Percentiles rank a stretch among this genome's conserved stretches.
Conservation (phyloP, 1,140 invertebrate species). For the Calephelis nemesis region DNA sequence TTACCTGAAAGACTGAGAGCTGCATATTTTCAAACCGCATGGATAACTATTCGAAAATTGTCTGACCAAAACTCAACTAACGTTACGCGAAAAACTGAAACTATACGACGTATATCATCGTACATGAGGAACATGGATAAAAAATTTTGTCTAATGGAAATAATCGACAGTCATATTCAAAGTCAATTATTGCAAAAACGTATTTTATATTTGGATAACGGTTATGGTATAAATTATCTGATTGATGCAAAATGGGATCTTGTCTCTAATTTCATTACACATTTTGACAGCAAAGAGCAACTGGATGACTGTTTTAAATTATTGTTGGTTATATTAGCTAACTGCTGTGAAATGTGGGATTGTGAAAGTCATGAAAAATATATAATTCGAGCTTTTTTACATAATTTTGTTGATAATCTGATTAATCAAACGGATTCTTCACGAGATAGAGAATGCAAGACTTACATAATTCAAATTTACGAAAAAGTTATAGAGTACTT, state of each 20-base stretch:
- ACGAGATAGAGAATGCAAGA: neutral
- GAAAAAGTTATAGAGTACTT: constrained; percentile 29
- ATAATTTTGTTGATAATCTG: constrained; percentile 22
- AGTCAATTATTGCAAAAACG: constrained; percentile 32
- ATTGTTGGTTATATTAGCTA: constrained; percentile 31
- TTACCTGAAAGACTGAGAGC: constrained; percentile 35
- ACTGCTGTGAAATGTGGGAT: constrained; percentile 36
- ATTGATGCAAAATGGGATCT: constrained; percentile 41
- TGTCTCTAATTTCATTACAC: constrained; percentile 37
- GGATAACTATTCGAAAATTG: constrained; percentile 41
- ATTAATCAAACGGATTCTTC: neutral
- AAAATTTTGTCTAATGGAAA: constrained; percentile 33
- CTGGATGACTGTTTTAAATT: constrained; percentile 33
- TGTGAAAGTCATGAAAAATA: constrained; percentile 26
- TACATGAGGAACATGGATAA: constrained; percentile 34
- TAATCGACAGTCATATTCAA: constrained; percentile 41
- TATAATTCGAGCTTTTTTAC: constrained; percentile 26
- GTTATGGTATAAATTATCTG: constrained; percentile 22
- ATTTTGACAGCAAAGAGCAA: constrained; percentile 34
- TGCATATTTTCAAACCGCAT: constrained; percentile 36
- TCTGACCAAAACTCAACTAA: constrained; percentile 30
- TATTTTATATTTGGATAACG: constrained; percentile 23
- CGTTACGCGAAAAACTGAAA: constrained; percentile 28
- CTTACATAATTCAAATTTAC: constrained; percentile 25
- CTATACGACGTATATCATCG: constrained; percentile 30